Evolutionary conservation across 92 coral and sea anemone species (phyloP), one percentile per base, ranked within the genome.

Genomic region (Paramuricea clavata): DNA sequence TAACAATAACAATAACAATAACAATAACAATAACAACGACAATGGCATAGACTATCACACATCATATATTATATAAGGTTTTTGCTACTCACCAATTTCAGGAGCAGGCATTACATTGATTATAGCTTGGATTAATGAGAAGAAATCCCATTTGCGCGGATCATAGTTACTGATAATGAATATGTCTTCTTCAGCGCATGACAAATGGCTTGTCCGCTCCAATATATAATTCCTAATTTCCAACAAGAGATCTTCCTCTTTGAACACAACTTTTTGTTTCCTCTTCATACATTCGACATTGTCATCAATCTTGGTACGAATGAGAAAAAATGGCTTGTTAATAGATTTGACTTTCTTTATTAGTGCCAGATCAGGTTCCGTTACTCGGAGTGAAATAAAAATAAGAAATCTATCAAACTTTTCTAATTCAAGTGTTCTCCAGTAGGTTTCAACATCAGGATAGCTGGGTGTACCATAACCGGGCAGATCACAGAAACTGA

Each of bases 401-500:
- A 88, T 74, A 16, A 88, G 83, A 39, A 73, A 88, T 2, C 88
- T 61, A 36, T 88, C 74, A 57, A 82, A 88, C 23, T 23, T 19
- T 13, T 19, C 62, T 6, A 54, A 5, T 16, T 2, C 25, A 54
- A 54, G 23, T 19, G 11, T 21, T 2, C 19, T 7, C 1, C 62
- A 54, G 27, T 54, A 54, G 17, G 27, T 54, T 0, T 54, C 62
- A 4, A 54, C 23, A 54, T 54, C 22, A 8, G 88, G 91, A 34
- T 71, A 88, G 11, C 61, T 82, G 33, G 84, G 70, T 17, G 91
- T 88, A 9, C 91, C 91, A 11, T 82, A 44, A 13, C 91, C 91
- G 19, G 91, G 91, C 17, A 88, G 49, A 49, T 88, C 91, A 69
- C 87, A 87, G 28, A 87, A 87, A 34, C 60, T 68, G 34, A 87